Evolutionary conservation across 2,888 invertebrate genomes (phyloP), one percentile per base, ranked within the genome.

Genomic region (Hipparchia semele): DNA sequence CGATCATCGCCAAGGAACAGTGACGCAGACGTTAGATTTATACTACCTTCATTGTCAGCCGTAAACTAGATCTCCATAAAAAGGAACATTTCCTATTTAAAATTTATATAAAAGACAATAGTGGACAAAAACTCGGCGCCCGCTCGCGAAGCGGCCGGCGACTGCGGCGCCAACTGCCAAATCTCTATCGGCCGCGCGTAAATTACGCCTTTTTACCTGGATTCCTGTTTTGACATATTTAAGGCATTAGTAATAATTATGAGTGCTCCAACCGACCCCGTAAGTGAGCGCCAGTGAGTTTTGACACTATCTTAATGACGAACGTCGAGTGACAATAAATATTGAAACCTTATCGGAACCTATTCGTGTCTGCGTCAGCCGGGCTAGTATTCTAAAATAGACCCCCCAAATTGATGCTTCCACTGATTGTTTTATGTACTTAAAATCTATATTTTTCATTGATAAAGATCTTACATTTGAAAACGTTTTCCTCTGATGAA

Each of bases 231-330:
- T 94, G 94, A 94, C 94, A 94, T 93, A 94, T 93, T 93, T 92
- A 94, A 94, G 92, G 93, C 90, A 94, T 94, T 94, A 92, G 92
- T 94, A 94, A 94, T 93, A 94, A 94, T 94, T 94, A 94, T 94
- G 94, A 94, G 91, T 92, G 91, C 90, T 89, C 85, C 85, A 83
- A 81, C 84, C 83, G 84, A 82, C 83, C 84, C 85, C 81, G 90
- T 90, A 90, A 87, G 87, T 87, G 88, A 85, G 88, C 83, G 89
- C 91, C 88, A 89, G 87, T 88, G 81, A 91, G 88, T 92, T 93
- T 91, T 93, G 93, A 93, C 93, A 92, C 92, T 94, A 94, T 94
- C 94, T 94, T 94, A 94, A 94, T 93, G 93, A 92, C 92, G 85
- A 87, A 89, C 92, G 88, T 88, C 87, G 88, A 89, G 87, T 90